Percentiles rank a stretch among this genome's conserved stretches.
Conservation (phyloP, 1,140 invertebrate genomes). For the Drosophila serrata region DNA sequence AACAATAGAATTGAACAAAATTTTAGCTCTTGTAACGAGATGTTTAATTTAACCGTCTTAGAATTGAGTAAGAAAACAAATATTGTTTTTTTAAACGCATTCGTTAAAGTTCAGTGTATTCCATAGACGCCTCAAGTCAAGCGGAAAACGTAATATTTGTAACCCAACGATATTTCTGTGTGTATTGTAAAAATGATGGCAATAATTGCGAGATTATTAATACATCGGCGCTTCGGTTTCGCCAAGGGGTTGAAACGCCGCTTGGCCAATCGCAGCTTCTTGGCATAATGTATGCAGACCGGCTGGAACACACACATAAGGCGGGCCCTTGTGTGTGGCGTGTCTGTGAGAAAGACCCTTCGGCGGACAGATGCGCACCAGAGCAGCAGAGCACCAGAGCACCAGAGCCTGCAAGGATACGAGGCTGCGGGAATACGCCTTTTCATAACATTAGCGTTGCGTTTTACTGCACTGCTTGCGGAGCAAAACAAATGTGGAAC, state of each 20-base stretch:
- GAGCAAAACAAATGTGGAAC: slow-evolving; percentile 26
- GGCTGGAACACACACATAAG: slow-evolving; percentile 34
- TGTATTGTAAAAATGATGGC: slow-evolving; percentile 26
- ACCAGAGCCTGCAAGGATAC: slow-evolving; percentile 40
- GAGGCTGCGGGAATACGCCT: slow-evolving; percentile 66
- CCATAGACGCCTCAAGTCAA: background rate
- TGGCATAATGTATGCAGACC: slow-evolving; percentile 62
- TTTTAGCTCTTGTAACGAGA: background rate
- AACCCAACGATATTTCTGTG: slow-evolving; percentile 12
- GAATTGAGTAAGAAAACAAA: background rate
- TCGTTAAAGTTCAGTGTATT: background rate
- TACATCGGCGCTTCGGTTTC: slow-evolving; percentile 38
- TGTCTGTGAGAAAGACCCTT: slow-evolving; percentile 36
- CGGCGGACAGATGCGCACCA: slow-evolving; percentile 66
- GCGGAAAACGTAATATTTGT: background rate
- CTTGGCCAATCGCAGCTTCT: slow-evolving; percentile 73
- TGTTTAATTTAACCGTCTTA: background rate
- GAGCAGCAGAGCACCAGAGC: no score
- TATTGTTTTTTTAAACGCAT: background rate
- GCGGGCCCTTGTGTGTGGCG: slow-evolving; percentile 7
- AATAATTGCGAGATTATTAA: slow-evolving; percentile 52
- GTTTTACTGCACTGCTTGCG: slow-evolving; percentile 47
- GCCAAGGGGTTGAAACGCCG: slow-evolving; percentile 64
- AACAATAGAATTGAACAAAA: background rate
- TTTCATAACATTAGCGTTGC: slow-evolving; percentile 43